Evolutionary conservation across 1,140 invertebrate genomes (phyloP).

Genomic region (Euschistus heros): DNA sequence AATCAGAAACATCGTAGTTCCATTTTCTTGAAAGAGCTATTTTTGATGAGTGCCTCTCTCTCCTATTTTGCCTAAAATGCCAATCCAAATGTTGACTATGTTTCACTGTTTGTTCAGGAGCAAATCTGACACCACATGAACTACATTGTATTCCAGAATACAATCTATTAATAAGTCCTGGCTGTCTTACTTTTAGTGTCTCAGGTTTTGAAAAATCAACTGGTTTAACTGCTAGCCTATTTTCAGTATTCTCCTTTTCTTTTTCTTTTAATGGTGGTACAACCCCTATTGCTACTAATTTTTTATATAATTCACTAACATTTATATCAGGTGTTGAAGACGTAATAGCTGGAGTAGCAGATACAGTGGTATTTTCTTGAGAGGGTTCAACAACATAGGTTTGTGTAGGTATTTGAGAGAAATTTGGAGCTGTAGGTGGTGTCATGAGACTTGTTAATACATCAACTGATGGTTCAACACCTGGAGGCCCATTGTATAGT

Average conservation of each 20-base stretch:
- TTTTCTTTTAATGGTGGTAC: slow-evolving; percentile 42
- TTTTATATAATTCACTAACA: slow-evolving; percentile 71
- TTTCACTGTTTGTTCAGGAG: slow-evolving; percentile 70
- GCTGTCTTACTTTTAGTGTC: slow-evolving; percentile 58
- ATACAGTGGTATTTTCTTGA: slow-evolving; percentile 40
- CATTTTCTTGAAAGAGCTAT: slow-evolving; percentile 73
- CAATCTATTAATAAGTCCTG: slow-evolving; percentile 39
- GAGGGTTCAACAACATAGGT: slow-evolving; percentile 30
- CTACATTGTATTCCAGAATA: slow-evolving; percentile 80
- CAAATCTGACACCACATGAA: slow-evolving; percentile 84
- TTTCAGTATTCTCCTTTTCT: slow-evolving; percentile 34
- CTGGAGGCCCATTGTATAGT: not conserved
- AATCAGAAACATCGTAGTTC: slow-evolving; percentile 84
- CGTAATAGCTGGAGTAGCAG: slow-evolving; percentile 33
- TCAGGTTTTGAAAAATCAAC: slow-evolving; percentile 56
- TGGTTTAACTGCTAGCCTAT: slow-evolving; percentile 40
- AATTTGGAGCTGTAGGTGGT: slow-evolving; percentile 36
- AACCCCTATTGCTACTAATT: slow-evolving; percentile 73
- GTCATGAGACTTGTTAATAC: slow-evolving; percentile 49
- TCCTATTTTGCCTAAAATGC: slow-evolving; percentile 89
- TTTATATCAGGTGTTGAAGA: slow-evolving; percentile 44
- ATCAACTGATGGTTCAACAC: slow-evolving; percentile 36
- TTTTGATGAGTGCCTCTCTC: slow-evolving; percentile 70
- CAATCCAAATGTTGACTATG: slow-evolving; percentile 92
- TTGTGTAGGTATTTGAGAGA: slow-evolving; percentile 21